These are phyloP conservation scores for Caerostris extrusa DNA, from an alignment of 1,140 invertebrate genomes.

Conservation along the genomic window DNA sequence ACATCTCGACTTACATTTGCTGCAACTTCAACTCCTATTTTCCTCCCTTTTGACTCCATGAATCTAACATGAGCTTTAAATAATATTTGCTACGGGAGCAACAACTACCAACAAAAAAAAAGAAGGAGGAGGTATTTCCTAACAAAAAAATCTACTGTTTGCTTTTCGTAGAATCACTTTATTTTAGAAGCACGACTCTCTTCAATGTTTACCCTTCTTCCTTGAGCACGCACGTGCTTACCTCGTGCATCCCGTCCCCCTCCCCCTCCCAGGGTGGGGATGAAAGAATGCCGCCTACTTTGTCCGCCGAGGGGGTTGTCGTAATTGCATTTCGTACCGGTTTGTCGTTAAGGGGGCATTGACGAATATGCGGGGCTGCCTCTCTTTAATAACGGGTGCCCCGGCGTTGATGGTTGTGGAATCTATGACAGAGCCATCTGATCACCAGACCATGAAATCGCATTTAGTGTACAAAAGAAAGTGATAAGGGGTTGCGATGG, in stretches of 20 bases:
- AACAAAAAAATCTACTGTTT: conserved; percentile 2
- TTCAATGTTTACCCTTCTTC: conserved; percentile 7
- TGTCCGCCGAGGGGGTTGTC: neutral
- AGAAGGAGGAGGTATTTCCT: neutral
- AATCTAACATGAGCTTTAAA: neutral
- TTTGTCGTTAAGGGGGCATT: neutral
- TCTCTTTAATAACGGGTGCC: neutral
- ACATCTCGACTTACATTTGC: no score
- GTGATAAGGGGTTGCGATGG: neutral
- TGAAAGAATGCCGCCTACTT: conserved; percentile 19
- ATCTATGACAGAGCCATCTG: neutral
- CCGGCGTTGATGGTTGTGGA: neutral
- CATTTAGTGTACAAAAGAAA: neutral
- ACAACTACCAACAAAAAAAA: neutral
- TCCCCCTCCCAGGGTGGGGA: neutral
- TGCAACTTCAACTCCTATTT: neutral
- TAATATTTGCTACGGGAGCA: neutral
- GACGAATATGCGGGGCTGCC: neutral
- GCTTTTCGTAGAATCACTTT: conserved; percentile 10
- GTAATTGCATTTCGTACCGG: conserved; percentile 9
- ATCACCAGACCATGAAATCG: neutral
- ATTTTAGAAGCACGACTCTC: conserved; percentile 20
- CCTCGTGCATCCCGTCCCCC: neutral
- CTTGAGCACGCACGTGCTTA: neutral
- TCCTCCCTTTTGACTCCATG: neutral